Evolutionary conservation across 2,888 invertebrate genomes (phyloP).

Genomic region (Ochropacha duplaris): DNA sequence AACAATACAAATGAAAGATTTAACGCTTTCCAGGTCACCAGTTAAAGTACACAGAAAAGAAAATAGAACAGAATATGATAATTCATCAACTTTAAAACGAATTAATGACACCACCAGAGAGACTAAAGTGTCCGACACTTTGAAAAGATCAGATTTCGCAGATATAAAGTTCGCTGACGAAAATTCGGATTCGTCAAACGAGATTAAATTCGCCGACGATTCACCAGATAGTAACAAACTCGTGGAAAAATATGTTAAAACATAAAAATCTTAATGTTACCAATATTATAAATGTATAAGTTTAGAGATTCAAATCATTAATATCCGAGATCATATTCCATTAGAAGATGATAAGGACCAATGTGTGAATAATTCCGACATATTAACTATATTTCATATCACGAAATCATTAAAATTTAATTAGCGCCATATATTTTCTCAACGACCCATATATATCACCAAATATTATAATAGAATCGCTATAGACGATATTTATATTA

Average conservation of each 20-base stretch:
- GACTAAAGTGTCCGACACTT: conserved; percentile 78
- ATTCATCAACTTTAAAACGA: conserved; percentile 80
- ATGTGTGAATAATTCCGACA: conserved; percentile 56
- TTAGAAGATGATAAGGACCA: conserved; percentile 69
- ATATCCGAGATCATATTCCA: conserved; percentile 24
- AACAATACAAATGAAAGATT: conserved; percentile 69
- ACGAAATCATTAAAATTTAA: conserved; percentile 59
- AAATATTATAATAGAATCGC: conserved; percentile 34
- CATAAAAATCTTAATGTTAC: conserved; percentile 32
- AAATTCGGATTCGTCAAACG: conserved; percentile 82
- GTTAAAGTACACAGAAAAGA: conserved; percentile 65
- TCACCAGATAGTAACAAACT: conserved; percentile 75
- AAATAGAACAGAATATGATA: conserved; percentile 52
- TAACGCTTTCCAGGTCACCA: conserved; percentile 66
- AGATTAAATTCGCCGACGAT: conserved; percentile 75
- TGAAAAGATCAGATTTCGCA: conserved; percentile 83
- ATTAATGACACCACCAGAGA: conserved; percentile 86
- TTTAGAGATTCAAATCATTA: conserved; percentile 15
- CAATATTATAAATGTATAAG: neutral
- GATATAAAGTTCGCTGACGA: conserved; percentile 90
- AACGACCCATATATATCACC: conserved; percentile 30
- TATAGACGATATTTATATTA: conserved; percentile 33
- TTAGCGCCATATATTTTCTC: conserved; percentile 22
- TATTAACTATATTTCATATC: conserved; percentile 61
- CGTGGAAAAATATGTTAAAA: conserved; percentile 65